Evolutionary conservation across 2,797 vertebrate genomes (phyloP).

Genomic region (Nannoperca australis): DNA sequence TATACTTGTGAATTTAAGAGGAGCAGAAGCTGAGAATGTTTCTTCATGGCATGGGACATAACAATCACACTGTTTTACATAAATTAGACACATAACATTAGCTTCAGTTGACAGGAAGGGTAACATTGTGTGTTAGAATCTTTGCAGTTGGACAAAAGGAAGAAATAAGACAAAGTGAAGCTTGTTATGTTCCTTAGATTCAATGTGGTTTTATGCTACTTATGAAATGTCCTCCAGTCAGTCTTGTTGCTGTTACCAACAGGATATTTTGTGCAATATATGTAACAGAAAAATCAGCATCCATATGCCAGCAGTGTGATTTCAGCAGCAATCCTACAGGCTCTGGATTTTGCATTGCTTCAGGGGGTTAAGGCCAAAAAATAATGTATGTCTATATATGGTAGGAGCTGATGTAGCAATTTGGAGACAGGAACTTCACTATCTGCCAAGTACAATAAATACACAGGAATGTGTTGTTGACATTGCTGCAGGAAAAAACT

Average conservation of each 20-base stretch:
- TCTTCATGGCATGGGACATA: background rate
- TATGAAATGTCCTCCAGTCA: background rate
- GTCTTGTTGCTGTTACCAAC: constrained; percentile 6
- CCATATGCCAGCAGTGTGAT: constrained; percentile 27
- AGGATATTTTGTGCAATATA: constrained; percentile 21
- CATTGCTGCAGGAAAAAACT: constrained; percentile 61
- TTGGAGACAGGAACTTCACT: constrained; percentile 45
- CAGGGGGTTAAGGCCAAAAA: constrained; percentile 36
- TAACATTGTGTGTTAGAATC: background rate
- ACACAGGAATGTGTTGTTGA: constrained; percentile 48
- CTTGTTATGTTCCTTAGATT: background rate
- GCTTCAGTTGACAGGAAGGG: background rate
- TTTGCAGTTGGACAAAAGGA: background rate
- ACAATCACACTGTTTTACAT: background rate
- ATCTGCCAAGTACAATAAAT: constrained; percentile 70
- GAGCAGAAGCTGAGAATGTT: background rate
- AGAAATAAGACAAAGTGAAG: background rate
- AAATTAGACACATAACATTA: background rate
- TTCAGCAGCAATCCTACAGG: constrained; percentile 21
- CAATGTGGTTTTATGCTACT: background rate
- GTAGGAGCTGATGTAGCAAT: constrained; percentile 55
- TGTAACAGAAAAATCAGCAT: constrained; percentile 7
- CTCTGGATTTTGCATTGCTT: constrained; percentile 39
- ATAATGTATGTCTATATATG: constrained; percentile 43
- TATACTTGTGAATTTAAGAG: constrained; percentile 30